These are phyloP conservation scores for Gorsachius magnificus DNA, from an alignment of 2,797 vertebrate species.

Conservation along the genomic window DNA sequence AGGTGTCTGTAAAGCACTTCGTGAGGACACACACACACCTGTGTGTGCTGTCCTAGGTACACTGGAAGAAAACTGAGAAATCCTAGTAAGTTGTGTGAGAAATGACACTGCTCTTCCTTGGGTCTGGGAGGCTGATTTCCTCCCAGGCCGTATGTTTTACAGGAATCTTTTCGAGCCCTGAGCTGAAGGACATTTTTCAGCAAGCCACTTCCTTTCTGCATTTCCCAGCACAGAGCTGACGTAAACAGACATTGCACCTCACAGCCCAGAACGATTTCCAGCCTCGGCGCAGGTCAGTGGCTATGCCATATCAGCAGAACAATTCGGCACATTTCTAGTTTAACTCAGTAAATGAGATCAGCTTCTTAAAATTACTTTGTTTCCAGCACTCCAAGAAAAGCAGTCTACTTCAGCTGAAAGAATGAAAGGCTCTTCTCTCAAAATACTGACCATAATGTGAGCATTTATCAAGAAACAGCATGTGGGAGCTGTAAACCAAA, in stretches of 20 bases:
- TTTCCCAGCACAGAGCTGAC: slow-evolving; percentile 28
- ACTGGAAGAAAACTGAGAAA: background rate
- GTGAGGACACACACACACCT: too few relatives aligned
- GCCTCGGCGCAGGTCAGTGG: background rate
- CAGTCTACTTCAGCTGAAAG: background rate
- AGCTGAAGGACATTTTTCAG: background rate
- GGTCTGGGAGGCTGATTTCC: background rate
- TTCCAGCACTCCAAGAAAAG: background rate
- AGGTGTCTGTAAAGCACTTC: background rate
- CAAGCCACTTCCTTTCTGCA: background rate
- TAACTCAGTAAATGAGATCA: slow-evolving; percentile 26
- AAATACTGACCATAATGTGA: background rate
- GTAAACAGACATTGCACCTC: background rate
- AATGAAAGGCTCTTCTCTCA: background rate
- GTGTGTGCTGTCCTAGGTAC: background rate
- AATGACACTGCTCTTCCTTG: background rate
- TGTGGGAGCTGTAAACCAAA: background rate
- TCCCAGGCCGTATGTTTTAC: background rate
- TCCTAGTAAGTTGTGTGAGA: background rate
- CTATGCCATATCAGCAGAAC: background rate
- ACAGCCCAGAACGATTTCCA: slow-evolving; percentile 24
- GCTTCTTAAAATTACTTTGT: background rate
- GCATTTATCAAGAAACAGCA: background rate
- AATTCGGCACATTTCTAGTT: slow-evolving; percentile 17
- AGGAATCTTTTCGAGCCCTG: background rate